These are phyloP conservation scores for Amphimedon queenslandica DNA, from an alignment of 37 sponge, comb jelly and placozoan species.

Conservation along the genomic window DNA sequence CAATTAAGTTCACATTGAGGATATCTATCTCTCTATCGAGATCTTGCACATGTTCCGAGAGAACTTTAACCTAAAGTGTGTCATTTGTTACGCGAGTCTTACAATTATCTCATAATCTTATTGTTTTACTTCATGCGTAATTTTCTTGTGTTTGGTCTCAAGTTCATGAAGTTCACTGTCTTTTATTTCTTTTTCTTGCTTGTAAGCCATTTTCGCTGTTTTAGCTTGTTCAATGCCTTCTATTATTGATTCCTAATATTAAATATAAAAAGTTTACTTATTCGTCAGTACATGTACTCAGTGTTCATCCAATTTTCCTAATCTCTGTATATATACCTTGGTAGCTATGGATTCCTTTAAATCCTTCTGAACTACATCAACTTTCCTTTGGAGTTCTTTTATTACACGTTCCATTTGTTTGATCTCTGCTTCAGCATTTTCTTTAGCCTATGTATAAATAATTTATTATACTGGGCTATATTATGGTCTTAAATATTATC, in stretches of 20 bases:
- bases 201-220: background rate
- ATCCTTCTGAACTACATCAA: too few relatives aligned
- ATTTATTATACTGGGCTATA: too few relatives aligned
- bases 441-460: conserved; percentile 2
- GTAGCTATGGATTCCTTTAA: too few relatives aligned
- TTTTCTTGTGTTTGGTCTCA: background rate
- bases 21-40: too few relatives aligned
- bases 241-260: background rate
- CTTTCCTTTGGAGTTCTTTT: too few relatives aligned
- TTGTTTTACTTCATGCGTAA: background rate
- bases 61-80: too few relatives aligned
- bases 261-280: background rate
- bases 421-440: background rate
- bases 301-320: too few relatives aligned
- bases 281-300: background rate
- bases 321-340: too few relatives aligned
- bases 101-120: too few relatives aligned
- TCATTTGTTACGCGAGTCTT: too few relatives aligned
- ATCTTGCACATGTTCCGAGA: too few relatives aligned
- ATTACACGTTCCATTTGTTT: background rate
- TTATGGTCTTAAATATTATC: too few relatives aligned
- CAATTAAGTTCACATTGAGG: background rate
- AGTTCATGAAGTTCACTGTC: background rate
- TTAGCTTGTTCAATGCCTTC: background rate
- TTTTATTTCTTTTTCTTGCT: background rate